These are phyloP conservation scores for Quadroppia sp. DNA, from an alignment of 2,888 invertebrate genomes.

Conservation along the genomic window DNA sequence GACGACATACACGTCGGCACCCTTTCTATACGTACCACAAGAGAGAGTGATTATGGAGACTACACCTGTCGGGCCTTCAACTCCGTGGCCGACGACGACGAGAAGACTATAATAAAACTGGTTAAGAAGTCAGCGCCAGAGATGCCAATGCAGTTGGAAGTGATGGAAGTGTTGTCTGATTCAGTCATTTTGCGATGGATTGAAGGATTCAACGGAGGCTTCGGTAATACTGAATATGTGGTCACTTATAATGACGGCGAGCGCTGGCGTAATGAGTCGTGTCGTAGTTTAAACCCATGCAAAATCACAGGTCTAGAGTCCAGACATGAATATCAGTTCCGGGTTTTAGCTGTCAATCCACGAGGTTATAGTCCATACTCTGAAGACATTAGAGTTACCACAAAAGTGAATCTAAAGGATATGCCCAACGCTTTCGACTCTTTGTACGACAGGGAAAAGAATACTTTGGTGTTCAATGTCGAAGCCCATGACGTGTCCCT, in stretches of 20 bases:
- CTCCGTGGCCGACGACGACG: constrained; percentile 62
- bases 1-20: constrained; percentile 81
- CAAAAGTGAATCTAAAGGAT: constrained; percentile 65
- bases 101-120: constrained; percentile 61
- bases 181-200: constrained; percentile 79
- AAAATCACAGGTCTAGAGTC: constrained; percentile 78
- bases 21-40: constrained; percentile 59
- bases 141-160: constrained; percentile 67
- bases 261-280: constrained; percentile 56
- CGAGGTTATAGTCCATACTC: constrained; percentile 77
- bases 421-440: constrained; percentile 48
- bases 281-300: constrained; percentile 78
- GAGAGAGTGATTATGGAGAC: constrained; percentile 70
- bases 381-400: constrained; percentile 72
- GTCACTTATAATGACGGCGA: constrained; percentile 73
- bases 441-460: constrained; percentile 47
- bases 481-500: constrained; percentile 45
- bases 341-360: constrained; percentile 58
- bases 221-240: constrained; percentile 63
- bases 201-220: constrained; percentile 83
- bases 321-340: constrained; percentile 78
- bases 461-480: constrained; percentile 46
- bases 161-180: constrained; percentile 70
- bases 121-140: constrained; percentile 82
- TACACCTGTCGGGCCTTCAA: constrained; percentile 85